Evolutionary conservation across 2,888 invertebrate genomes (phyloP), one percentile per base, ranked within the genome.

Genomic region (Yponomeuta evonymella): DNA sequence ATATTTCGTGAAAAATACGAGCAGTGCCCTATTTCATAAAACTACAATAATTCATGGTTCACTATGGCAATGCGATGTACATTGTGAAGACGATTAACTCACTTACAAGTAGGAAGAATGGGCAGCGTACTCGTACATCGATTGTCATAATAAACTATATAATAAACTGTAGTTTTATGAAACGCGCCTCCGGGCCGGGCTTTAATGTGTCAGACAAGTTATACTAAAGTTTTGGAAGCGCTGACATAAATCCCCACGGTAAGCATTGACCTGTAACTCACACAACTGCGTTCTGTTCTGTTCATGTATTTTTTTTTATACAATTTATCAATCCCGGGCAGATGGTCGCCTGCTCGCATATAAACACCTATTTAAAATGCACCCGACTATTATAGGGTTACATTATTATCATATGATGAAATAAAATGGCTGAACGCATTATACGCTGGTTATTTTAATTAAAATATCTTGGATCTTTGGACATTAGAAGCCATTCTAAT

Each of bases 271-370:
- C 70, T 79, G 76, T 76, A 76, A 77, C 72, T 74, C 75, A 75
- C 74, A 77, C 48, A 72, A 15, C 30, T 71, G 70, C 73, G 71
- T 63, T 73, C 76, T 74, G 78, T 84, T 83, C 81, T 84, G 79
- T 81, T 79, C 77, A 79, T 77, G 79, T 77, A 82, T 85, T 90
- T 90, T 33, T 33, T 43, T 92, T 91, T 90, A 90, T 85, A 86
- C 85, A 84, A 85, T 90, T 87, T 88, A 90, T 89, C 89, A 90
- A 89, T 87, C 82, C 82, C 81, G 82, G 85, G 86, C 92, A 92
- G 92, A 92, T 92, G 91, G 87, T 81, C 83, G 76, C 77, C 75
- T 78, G 80, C 51, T 12, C 83, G 79, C 88, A 86, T 77, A 88
- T 89, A 89, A 87, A 89, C 88, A 90, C 88, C 87, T 88, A 15